Evolutionary conservation across 2,888 invertebrate genomes (phyloP).

Genomic region (Furcula furcula): DNA sequence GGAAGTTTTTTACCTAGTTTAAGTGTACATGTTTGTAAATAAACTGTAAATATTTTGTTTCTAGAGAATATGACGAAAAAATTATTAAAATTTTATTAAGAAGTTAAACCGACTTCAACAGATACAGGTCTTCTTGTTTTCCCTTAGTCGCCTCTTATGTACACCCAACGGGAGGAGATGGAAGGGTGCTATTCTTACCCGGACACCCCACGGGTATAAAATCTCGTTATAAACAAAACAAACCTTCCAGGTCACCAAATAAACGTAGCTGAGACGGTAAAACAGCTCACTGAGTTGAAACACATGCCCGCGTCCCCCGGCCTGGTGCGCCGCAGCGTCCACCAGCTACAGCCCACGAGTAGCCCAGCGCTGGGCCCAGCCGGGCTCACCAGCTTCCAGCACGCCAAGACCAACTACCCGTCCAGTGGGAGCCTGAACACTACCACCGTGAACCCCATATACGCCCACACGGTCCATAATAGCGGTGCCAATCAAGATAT

Average conservation of each 20-base stretch:
- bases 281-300: constrained; percentile 91
- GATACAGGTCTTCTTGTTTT: too few relatives aligned
- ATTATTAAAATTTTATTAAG: too few relatives aligned
- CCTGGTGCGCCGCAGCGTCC: constrained; percentile 82
- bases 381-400: constrained; percentile 62
- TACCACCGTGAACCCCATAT: constrained; percentile 73
- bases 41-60: too few relatives aligned
- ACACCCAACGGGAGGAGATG: too few relatives aligned
- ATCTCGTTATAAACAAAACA: not conserved
- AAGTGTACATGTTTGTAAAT: too few relatives aligned
- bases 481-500: not conserved
- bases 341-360: constrained; percentile 49
- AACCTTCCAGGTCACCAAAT: constrained; percentile 61
- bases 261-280: constrained; percentile 93
- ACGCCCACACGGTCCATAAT: constrained; percentile 72
- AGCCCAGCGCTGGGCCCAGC: constrained; percentile 39
- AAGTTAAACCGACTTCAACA: too few relatives aligned
- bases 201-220: too few relatives aligned
- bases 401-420: constrained; percentile 64
- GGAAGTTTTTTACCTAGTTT: too few relatives aligned
- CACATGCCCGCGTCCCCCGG: constrained; percentile 94
- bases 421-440: constrained; percentile 60
- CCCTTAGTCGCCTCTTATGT: too few relatives aligned
- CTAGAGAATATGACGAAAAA: too few relatives aligned
- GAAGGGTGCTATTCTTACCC: too few relatives aligned